Base-by-base conservation (phyloP, 2,888 invertebrate genomes). In the Sminthurinus aureus region DNA sequence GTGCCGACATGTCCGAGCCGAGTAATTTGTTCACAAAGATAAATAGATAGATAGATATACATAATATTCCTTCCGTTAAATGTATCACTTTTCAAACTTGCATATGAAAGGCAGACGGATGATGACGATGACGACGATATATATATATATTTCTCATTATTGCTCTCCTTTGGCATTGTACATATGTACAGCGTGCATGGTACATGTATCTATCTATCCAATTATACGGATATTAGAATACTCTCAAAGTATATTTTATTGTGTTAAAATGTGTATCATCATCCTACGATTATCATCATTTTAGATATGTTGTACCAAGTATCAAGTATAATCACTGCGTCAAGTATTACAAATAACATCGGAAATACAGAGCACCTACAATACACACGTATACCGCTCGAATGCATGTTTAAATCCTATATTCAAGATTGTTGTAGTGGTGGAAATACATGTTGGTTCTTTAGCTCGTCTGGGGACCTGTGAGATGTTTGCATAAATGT, bases 161-260 rank as follows among this genome's bases (percentile, higher is more conserved):
- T 69, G 38, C 38, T 38, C 38, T 38, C 38, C 22, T 22, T 22
- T 69, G 11, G n/a, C n/a, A 22, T 24, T 26, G 26, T 71, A 24
- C 71, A 71, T 38, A 6, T 38, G 6, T n/a, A n/a, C n/a, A n/a
- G n/a, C n/a, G n/a, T n/a, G n/a, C n/a, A n/a, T n/a, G n/a, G n/a
- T n/a, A 38, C 38, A 38, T 38, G 38, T 38, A 38, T 38, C 38
- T 38, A 38, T 24, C 71, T 71, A 71, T 71, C 71, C 71, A 71
- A 71, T 71, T 71, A 71, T 26, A 71, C 71, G 71, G 24, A 71
- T 71, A 71, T 71, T 71, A 71, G 71, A 71, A 71, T 71, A 71
- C 71, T 13, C 24, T 71, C 24, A 71, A 71, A 24, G 22, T 71
- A 71, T 71, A 71, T 71, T 71, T 71, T 71, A 71, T 71, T 71